Conservation (phyloP, 2,888 invertebrate species). For the Microctonus brassicae region DNA sequence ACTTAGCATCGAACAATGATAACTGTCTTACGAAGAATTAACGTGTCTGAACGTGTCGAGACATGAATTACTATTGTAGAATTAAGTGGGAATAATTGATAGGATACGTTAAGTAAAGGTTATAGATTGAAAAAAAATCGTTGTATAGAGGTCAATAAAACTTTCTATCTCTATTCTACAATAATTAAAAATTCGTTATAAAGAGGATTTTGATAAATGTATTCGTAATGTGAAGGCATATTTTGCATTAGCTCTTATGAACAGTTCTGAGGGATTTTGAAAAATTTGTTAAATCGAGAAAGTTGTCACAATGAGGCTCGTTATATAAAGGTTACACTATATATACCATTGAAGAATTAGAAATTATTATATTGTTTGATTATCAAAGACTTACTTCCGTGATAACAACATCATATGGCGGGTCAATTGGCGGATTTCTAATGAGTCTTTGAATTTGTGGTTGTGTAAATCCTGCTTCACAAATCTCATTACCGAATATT, state of each 20-base stretch:
- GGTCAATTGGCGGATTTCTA: slow-evolving; percentile 52
- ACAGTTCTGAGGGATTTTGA: background rate
- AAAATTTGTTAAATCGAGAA: background rate
- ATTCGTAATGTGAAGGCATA: background rate
- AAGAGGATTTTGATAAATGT: background rate
- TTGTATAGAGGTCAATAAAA: background rate
- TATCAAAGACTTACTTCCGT: slow-evolving; percentile 55
- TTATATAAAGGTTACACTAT: slow-evolving; percentile 1
- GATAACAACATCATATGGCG: slow-evolving; percentile 58
- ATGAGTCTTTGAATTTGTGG: slow-evolving; percentile 51
- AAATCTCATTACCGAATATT: slow-evolving; percentile 44
- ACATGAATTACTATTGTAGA: slow-evolving; percentile 4
- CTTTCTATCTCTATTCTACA: slow-evolving; percentile 2
- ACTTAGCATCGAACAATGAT: background rate
- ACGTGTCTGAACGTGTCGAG: background rate
- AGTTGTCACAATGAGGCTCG: background rate
- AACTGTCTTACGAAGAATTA: background rate
- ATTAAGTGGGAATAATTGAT: background rate
- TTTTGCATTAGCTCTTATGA: background rate
- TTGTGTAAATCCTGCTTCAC: slow-evolving; percentile 42
- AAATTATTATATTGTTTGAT: background rate
- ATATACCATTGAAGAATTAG: too few relatives aligned
- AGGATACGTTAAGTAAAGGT: background rate
- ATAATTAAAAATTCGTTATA: background rate
- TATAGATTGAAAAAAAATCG: background rate